Conservation (phyloP, 2,113 vertebrate genomes). For the Gymnarchus niloticus region DNA sequence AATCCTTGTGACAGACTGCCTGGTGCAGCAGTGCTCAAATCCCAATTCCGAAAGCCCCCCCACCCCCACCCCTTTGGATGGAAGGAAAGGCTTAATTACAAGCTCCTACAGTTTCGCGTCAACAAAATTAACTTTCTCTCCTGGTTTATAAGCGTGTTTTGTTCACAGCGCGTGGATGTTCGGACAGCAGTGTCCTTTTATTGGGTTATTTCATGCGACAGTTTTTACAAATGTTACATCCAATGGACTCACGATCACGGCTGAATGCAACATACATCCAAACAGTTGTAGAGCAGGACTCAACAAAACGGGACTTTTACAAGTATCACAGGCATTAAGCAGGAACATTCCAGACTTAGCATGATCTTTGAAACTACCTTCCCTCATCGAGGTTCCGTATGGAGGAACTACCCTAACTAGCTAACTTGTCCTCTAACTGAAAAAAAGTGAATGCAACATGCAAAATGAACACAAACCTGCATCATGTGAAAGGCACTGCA, state of each 20-base stretch:
- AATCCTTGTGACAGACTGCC: neutral
- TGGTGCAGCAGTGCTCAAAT: slow-evolving; percentile 11
- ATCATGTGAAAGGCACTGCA: neutral
- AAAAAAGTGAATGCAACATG: neutral
- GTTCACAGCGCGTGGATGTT: neutral
- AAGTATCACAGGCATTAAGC: neutral
- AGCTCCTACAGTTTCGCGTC: neutral
- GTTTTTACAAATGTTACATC: neutral
- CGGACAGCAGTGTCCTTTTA: neutral
- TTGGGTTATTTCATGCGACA: no score
- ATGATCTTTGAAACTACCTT: neutral
- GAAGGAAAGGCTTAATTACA: slow-evolving; percentile 10
- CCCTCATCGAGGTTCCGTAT: neutral
- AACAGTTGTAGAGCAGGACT: neutral
- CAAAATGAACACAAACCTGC: neutral
- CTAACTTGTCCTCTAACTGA: neutral
- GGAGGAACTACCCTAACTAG: neutral
- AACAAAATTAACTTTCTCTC: neutral
- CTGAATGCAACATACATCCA: neutral
- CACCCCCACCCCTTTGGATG: neutral
- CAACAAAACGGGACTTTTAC: neutral
- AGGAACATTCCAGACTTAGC: neutral
- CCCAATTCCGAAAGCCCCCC: neutral
- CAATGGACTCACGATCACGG: neutral
- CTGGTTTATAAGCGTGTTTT: neutral